phyloP scores from a whole-genome alignment of 2,113 vertebrate genomes.

The Haemorhous mexicanus region DNA sequence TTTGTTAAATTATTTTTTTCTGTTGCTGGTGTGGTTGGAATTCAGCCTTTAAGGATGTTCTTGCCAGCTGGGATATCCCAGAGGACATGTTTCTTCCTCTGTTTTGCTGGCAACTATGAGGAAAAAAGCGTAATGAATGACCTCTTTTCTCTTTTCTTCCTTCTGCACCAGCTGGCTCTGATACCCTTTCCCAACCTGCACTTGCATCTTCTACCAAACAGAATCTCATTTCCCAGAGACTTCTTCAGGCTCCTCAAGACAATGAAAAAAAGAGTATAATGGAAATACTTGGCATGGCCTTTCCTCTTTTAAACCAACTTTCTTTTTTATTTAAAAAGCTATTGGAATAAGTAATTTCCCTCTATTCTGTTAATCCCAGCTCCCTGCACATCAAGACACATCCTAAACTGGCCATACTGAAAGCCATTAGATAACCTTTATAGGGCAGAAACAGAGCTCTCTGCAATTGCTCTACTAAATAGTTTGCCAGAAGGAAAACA shows the following conservation, averaged over 20 bases:
- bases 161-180: not conserved
- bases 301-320: not conserved
- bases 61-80: slow-evolving; percentile 36
- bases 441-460: not conserved
- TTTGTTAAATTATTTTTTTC: not conserved
- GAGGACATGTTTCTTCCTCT: not conserved
- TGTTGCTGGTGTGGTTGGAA: not conserved
- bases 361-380: not conserved
- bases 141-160: not conserved
- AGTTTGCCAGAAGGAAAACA: not conserved
- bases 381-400: not conserved
- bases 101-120: slow-evolving; percentile 12
- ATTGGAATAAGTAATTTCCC: not conserved
- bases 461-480: not conserved
- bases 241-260: not conserved
- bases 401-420: not conserved
- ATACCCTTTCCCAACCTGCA: not conserved
- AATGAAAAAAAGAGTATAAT: not conserved
- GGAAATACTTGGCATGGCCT: not conserved
- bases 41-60: not conserved
- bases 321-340: not conserved
- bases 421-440: not conserved
- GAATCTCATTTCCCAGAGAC: slow-evolving; percentile 1
- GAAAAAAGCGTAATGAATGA: not conserved
- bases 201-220: not conserved